Evolutionary conservation across 1,140 invertebrate species (phyloP).

Genomic region (Physella acuta): DNA sequence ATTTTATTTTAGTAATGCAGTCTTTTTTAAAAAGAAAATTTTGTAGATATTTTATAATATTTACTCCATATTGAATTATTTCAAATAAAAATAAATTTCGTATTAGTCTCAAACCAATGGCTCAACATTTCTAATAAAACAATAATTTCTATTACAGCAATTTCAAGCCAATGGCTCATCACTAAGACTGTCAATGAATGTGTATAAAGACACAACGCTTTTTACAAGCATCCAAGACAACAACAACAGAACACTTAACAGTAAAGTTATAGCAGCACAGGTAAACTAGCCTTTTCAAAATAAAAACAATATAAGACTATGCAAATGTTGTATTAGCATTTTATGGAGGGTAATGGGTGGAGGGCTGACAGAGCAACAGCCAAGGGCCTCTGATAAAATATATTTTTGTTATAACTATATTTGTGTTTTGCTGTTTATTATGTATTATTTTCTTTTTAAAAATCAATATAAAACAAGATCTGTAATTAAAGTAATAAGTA

Average conservation of each 20-base stretch:
- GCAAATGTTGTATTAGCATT: no score
- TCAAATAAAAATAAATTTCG: not conserved
- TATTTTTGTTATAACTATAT: not conserved
- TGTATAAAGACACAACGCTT: constrained; percentile 21
- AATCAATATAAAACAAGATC: not conserved
- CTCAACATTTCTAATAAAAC: not conserved
- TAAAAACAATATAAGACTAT: not conserved
- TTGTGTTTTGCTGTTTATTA: not conserved
- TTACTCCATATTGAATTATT: not conserved
- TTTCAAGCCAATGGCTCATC: not conserved
- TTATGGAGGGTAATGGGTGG: not conserved
- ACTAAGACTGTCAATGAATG: constrained; percentile 21
- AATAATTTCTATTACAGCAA: not conserved
- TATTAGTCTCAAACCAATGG: not conserved
- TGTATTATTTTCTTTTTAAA: no score
- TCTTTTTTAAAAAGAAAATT: not conserved
- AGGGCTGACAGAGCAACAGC: not conserved
- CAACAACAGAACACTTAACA: constrained; percentile 27
- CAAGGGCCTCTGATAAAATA: not conserved
- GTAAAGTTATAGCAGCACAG: constrained; percentile 42
- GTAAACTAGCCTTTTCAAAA: constrained; percentile 13
- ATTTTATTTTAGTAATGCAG: not conserved
- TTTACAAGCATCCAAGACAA: not conserved
- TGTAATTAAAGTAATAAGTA: no score
- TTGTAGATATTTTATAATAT: not conserved